Evolutionary conservation across 2,113 vertebrate species (phyloP).

Genomic region (Rhombomys opimus): DNA sequence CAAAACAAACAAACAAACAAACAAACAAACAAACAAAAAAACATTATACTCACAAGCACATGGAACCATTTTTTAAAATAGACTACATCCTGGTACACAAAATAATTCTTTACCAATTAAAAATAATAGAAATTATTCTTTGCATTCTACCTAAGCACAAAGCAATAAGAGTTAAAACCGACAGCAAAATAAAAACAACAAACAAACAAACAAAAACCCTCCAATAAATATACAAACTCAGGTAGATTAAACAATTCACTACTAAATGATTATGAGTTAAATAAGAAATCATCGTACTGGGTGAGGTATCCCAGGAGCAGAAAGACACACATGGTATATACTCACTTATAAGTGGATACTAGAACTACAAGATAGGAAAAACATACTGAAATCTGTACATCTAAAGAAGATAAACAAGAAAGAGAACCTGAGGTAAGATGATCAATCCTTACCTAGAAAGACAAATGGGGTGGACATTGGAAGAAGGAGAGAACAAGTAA

Average conservation of each 20-base stretch:
- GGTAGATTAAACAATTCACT: background rate
- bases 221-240: background rate
- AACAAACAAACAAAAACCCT: background rate
- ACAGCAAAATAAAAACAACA: background rate
- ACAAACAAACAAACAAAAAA: too few species aligned
- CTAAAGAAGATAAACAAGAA: too few species aligned
- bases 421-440: too few species aligned
- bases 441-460: too few species aligned
- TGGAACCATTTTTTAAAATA: background rate
- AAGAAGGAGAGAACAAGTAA: too few species aligned
- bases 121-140: background rate
- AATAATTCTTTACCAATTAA: background rate
- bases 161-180: background rate
- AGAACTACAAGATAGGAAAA: too few species aligned
- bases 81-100: background rate
- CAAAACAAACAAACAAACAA: too few species aligned
- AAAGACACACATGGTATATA: too few species aligned
- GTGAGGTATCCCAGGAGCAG: too few species aligned
- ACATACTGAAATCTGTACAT: too few species aligned
- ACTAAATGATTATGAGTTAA: background rate
- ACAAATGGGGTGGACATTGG: too few species aligned
- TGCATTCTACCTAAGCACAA: background rate
- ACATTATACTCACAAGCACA: background rate
- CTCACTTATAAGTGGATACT: too few species aligned
- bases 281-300: background rate